Evolutionary conservation across 1,140 invertebrate species (phyloP).

Genomic region (Cylas formicarius): DNA sequence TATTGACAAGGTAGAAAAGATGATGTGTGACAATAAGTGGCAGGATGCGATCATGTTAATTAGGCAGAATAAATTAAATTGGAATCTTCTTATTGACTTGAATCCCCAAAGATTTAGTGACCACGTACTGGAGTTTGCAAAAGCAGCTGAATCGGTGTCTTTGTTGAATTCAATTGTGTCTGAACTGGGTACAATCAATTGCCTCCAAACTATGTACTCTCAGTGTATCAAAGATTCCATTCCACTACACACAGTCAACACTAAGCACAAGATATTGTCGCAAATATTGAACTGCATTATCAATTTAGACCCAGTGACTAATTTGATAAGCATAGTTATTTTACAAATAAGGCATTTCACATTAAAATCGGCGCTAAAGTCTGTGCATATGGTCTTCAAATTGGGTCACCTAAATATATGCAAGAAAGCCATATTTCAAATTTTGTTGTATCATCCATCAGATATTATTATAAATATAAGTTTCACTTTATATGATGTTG

Average conservation of each 20-base stretch:
- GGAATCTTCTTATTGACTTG: slow-evolving; percentile 29
- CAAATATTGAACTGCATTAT: slow-evolving; percentile 21
- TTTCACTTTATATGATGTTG: slow-evolving; percentile 23
- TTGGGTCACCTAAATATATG: slow-evolving; percentile 3
- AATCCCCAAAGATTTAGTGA: slow-evolving; percentile 20
- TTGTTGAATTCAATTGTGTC: slow-evolving; percentile 18
- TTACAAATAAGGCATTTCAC: slow-evolving; percentile 26
- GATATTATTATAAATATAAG: slow-evolving; percentile 18
- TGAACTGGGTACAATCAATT: slow-evolving; percentile 18
- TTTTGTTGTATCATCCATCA: slow-evolving; percentile 14
- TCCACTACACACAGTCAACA: neutral
- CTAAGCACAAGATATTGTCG: slow-evolving; percentile 12
- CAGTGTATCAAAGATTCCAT: neutral
- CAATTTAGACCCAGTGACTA: slow-evolving; percentile 15
- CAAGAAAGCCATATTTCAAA: slow-evolving; percentile 13
- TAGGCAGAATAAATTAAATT: slow-evolving; percentile 23
- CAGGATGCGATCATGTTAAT: slow-evolving; percentile 21
- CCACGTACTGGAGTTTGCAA: slow-evolving; percentile 24
- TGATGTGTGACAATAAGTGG: slow-evolving; percentile 22
- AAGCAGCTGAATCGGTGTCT: slow-evolving; percentile 12
- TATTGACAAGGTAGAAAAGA: slow-evolving; percentile 24
- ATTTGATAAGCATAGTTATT: slow-evolving; percentile 22
- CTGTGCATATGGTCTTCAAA: slow-evolving; percentile 16
- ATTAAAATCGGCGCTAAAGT: slow-evolving; percentile 22
- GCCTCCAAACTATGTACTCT: slow-evolving; percentile 15